Percentiles rank a stretch among this genome's conserved stretches.
These are phyloP conservation scores for Drosophila lini DNA, from an alignment of 1,140 invertebrate genomes.

Conservation along the genomic window DNA sequence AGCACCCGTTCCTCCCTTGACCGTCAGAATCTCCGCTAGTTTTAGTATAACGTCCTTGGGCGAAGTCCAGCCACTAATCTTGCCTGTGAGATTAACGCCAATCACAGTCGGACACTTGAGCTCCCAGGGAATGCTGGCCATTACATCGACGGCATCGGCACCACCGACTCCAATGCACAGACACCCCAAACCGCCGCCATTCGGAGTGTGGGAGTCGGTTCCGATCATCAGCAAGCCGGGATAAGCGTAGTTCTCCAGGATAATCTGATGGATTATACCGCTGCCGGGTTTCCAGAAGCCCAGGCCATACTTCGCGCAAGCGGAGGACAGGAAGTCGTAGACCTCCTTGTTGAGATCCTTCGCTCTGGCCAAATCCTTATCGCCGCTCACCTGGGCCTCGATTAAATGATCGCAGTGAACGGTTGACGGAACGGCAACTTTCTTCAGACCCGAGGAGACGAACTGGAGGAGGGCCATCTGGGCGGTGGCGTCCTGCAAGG, in stretches of 20 bases:
- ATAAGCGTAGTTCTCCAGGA: constrained; percentile 99
- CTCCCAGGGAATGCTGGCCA: constrained; percentile 99
- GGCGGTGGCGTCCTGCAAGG: constrained; percentile 99
- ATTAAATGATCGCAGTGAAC: constrained; percentile 99
- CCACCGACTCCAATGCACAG: constrained; percentile 99
- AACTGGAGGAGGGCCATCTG: constrained; percentile 99
- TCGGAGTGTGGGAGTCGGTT: constrained; percentile 99
- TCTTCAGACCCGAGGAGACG: constrained; percentile 97
- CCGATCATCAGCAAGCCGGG: constrained; percentile 99
- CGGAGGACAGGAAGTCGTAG: constrained; percentile 96
- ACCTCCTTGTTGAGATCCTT: constrained; percentile 98
- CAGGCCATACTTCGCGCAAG: constrained; percentile 98
- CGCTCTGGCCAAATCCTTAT: constrained; percentile 95
- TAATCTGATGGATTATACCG: constrained; percentile 99
- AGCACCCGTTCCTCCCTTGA: constrained; percentile 99
- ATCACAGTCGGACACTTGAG: constrained; percentile 99
- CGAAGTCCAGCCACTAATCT: constrained; percentile 98
- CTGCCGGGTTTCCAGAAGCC: constrained; percentile 99
- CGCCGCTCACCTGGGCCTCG: constrained; percentile 96
- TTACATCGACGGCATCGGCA: constrained; percentile 99
- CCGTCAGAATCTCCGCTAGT: constrained; percentile 92
- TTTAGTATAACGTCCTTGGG: constrained; percentile 99
- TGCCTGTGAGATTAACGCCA: constrained; percentile 98
- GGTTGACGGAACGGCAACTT: constrained; percentile 98
- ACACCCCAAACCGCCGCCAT: constrained; percentile 98